Conservation (phyloP, 92 coral and sea anemone genomes). For the Palythoa grandis region DNA sequence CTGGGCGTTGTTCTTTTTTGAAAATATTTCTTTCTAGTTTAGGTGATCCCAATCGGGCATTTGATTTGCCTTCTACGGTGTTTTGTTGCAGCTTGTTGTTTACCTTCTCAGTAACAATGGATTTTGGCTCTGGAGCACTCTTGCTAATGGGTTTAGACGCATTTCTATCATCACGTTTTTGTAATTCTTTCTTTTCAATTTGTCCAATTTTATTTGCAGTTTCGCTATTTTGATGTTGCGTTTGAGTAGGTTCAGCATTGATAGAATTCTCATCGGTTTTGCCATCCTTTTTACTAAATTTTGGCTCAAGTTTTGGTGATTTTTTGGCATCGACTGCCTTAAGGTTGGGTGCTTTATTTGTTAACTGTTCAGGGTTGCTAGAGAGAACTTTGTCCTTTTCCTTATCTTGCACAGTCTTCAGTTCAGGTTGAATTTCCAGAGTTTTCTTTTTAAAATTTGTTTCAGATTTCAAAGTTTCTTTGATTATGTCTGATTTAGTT, state of each 20-base stretch:
- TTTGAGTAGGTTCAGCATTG: constrained; percentile 41
- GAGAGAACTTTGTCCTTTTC: not conserved
- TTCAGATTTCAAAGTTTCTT: not conserved
- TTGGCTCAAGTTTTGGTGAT: constrained; percentile 20
- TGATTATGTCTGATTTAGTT: not conserved
- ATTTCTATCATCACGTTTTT: not conserved
- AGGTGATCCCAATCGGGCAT: not conserved
- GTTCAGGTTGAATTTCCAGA: not conserved
- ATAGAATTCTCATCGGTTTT: not conserved
- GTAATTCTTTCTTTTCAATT: not conserved
- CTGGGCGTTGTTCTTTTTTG: constrained; percentile 3
- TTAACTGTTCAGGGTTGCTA: constrained; percentile 15
- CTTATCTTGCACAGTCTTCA: not conserved
- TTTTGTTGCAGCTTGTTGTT: not conserved
- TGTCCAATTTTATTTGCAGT: constrained; percentile 3
- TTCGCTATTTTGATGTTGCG: constrained; percentile 10
- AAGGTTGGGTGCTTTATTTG: not conserved
- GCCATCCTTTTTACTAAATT: constrained; percentile 13
- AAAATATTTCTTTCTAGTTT: not conserved
- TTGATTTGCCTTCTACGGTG: not conserved
- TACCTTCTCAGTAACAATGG: not conserved
- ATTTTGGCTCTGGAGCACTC: not conserved
- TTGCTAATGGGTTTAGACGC: not conserved
- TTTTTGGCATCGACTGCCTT: not conserved
- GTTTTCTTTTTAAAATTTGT: not conserved